Base-by-base conservation (phyloP, 37 sponge, comb jelly and placozoan genomes). In the Aphrocallistes beatrix region DNA sequence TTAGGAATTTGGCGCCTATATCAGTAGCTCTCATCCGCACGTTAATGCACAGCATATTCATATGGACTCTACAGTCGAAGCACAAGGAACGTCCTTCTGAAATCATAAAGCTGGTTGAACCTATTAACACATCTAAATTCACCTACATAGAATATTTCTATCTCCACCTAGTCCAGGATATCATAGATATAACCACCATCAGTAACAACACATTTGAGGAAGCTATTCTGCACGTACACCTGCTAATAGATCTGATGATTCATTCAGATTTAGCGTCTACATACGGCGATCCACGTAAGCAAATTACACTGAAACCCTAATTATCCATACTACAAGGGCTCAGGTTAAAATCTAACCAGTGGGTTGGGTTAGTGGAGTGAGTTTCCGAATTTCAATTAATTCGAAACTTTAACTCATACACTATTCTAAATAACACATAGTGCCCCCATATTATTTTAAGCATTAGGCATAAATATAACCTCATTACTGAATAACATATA, bases 161-260 rank as follows among this genome's bases (percentile, higher is more conserved):
- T 30, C 75, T 60, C 3, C 75, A 60, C n/a, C 75, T 60, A 60
- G n/a, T 60, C 21, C 75, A 60, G 75, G 75, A 60, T 13, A 60
- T 60, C 75, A 60, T 6, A 13, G 75, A 60, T 60, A 1, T 60
- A 8, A 60, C 75, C 21, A 32, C 75, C 8, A 60, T 60, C 75
- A 19, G 28, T 60, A 60, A 60, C 21, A 60, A 21, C 6, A 60
- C 75, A 6, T 60, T 60, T 60, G 75, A 60, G n/a, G 75, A 60
- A 60, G 75, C 75, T 25, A 30, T 60, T 19, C 75, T 60, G 6
- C 10, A 25, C n/a, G 21, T 60, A 32, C 75, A 60, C 34, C 10
- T 13, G 10, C 34, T 60, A 60, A 60, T 60, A 3, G 75, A 60
- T 13, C 75, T 8, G 75, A 3, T 60, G n/a, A 32, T 60, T n/a